Percentiles rank a stretch among this genome's conserved stretches.
Conservation (phyloP, 2,797 vertebrate genomes). For the Mareca strepera region DNA sequence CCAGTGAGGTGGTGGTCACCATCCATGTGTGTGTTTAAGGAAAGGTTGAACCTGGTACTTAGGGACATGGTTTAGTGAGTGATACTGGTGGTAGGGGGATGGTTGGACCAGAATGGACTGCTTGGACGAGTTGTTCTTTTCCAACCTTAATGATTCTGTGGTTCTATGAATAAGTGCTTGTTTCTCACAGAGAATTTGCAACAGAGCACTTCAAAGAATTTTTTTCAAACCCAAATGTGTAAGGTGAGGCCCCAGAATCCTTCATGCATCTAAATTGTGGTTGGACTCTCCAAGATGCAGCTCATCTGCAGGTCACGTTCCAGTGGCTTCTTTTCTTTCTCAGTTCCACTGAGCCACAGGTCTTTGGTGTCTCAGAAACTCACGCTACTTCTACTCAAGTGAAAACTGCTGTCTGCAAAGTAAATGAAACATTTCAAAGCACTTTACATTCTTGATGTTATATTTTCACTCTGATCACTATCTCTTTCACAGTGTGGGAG, state of each 20-base stretch:
- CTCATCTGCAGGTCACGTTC: background rate
- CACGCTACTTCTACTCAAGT: background rate
- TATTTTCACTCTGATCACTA: background rate
- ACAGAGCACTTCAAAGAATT: background rate
- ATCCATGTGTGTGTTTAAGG: too few species aligned
- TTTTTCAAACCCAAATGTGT: background rate
- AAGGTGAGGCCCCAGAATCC: background rate
- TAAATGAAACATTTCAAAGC: background rate
- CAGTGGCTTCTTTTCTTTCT: background rate
- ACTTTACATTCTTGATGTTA: background rate
- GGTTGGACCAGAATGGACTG: too few species aligned
- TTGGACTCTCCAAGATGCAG: background rate
- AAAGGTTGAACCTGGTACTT: too few species aligned
- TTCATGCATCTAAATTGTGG: background rate
- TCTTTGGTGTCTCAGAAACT: background rate
- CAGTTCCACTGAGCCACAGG: background rate
- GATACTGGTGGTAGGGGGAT: too few species aligned
- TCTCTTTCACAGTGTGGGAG: background rate
- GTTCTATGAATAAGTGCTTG: background rate
- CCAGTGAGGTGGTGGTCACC: too few species aligned
- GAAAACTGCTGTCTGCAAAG: background rate
- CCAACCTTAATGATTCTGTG: too few species aligned
- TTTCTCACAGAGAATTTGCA: background rate
- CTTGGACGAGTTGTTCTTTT: too few species aligned
- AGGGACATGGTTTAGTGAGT: too few species aligned